phyloP scores from a whole-genome alignment of 2,797 vertebrate species.

The Anisognathus igniventris region DNA sequence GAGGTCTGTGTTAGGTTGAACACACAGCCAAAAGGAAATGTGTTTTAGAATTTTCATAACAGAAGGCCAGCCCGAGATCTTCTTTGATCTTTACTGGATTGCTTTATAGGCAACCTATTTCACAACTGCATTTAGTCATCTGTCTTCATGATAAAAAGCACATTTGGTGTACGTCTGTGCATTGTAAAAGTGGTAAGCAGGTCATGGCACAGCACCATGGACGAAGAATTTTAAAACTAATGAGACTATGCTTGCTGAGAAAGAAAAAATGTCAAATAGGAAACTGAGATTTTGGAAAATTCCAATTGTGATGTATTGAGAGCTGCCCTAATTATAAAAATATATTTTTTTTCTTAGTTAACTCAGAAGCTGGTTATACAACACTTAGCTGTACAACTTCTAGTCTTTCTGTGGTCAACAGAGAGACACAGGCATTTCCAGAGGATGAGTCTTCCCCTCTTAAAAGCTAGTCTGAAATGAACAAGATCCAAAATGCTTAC shows the following conservation, averaged over 20 bases:
- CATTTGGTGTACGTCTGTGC: not conserved
- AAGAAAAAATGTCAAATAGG: not conserved
- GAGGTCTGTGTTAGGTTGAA: not conserved
- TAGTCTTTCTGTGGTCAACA: not conserved
- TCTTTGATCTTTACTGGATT: slow-evolving; percentile 35
- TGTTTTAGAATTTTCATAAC: slow-evolving; percentile 49
- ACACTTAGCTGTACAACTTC: not conserved
- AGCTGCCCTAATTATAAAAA: not conserved
- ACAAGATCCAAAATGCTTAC: not conserved
- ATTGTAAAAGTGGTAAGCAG: not conserved
- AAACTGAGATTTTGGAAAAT: not conserved
- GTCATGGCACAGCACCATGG: not conserved
- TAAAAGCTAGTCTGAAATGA: not conserved
- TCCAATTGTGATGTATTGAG: not conserved
- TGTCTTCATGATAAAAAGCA: slow-evolving; percentile 33
- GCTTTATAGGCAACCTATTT: slow-evolving; percentile 32
- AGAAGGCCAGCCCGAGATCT: not conserved
- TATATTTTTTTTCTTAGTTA: not conserved
- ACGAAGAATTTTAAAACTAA: not conserved
- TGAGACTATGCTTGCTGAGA: not conserved
- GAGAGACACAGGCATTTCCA: not conserved
- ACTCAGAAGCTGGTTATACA: not conserved
- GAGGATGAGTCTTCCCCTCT: not conserved
- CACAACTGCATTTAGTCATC: slow-evolving; percentile 50
- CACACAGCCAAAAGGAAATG: slow-evolving; percentile 40